Base-by-base conservation (phyloP, 1,140 invertebrate species). In the Drosophila auraria region DNA sequence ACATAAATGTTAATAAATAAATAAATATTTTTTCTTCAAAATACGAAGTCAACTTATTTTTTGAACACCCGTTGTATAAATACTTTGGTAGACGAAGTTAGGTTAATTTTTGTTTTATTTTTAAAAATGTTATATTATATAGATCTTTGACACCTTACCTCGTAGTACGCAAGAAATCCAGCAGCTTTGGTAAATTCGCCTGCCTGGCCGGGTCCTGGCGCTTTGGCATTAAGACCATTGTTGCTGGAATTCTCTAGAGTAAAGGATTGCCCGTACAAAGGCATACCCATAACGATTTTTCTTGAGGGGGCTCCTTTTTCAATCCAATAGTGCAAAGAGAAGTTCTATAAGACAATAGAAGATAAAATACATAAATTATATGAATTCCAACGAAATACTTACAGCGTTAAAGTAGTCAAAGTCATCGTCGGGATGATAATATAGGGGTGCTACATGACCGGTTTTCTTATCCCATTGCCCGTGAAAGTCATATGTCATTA, bases 381-480 rank as follows among this genome's bases (percentile, higher is more conserved):
- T 7, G 0, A 60, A 49, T 17, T 6, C 20, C 11, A 3, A 14
- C 5, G n/a, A n/a, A 30, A 9, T 23, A 44, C 93, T 93, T 93
- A 96, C 95, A 57, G 95, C 94, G 93, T 96, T 96, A 64, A 95
- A 96, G 74, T 95, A 95, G 9, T 95, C 94, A 45, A 97, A 96
- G 59, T 96, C 96, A 87, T 97, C 96, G 57, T 97, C 95, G 8
- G 96, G 95, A 82, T 97, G 96, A 78, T 96, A 95, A 78, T 96
- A 97, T 30, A 98, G 92, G 0, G 97, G 97, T 1, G 97, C 96
- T 2, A 98, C 96, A 82, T 98, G 97, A 2, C 97, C 97, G 40
- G 97, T 98, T 91, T 96, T 96, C 82, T 97, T 97, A 77, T 98
- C 97, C 97, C 97, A 98, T 77, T 97, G 96, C 0, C 97, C 97